Percentiles rank a stretch among this genome's conserved stretches.
phyloP scores from a whole-genome alignment of 2,113 vertebrate genomes.

The Atherinomorus stipes region DNA sequence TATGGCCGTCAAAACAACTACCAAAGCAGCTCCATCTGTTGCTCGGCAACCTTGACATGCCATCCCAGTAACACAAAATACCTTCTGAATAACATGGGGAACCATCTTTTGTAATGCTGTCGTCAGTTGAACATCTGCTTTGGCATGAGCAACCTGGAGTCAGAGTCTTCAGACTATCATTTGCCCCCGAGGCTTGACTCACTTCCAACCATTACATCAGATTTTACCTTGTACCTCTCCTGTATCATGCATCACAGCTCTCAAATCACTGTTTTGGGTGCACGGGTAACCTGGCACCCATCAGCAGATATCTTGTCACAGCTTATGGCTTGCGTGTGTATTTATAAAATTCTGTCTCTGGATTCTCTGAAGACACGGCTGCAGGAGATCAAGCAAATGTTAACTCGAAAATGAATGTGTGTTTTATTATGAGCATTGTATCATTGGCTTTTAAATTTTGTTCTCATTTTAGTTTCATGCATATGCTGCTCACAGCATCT shows the following conservation, averaged over 20 bases:
- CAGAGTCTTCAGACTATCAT: conserved; percentile 65
- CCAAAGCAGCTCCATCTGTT: conserved; percentile 17
- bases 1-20: conserved; percentile 31
- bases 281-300: conserved; percentile 68
- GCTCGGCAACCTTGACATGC: conserved; percentile 37
- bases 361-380: conserved; percentile 41
- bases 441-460: conserved; percentile 56
- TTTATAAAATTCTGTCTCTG: conserved; percentile 49
- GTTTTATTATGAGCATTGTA: conserved; percentile 40
- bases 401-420: conserved; percentile 23
- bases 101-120: conserved; percentile 64
- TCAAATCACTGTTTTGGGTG: conserved; percentile 71
- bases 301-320: conserved; percentile 71
- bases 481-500: not conserved
- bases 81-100: conserved; percentile 42
- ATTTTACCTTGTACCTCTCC: conserved; percentile 68
- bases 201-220: conserved; percentile 78
- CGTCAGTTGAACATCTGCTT: conserved; percentile 78
- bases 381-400: conserved; percentile 40
- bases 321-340: conserved; percentile 41
- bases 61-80: conserved; percentile 43
- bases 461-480: conserved; percentile 38
- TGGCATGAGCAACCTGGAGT: conserved; percentile 71
- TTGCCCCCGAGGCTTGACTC: conserved; percentile 72
- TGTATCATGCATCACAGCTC: conserved; percentile 67